A percentile compares a stretch with the other conserved stretches of the same genome.
phyloP scores from a whole-genome alignment of 2,797 vertebrate genomes.

The Ctenochaetus hawaiiensis region DNA sequence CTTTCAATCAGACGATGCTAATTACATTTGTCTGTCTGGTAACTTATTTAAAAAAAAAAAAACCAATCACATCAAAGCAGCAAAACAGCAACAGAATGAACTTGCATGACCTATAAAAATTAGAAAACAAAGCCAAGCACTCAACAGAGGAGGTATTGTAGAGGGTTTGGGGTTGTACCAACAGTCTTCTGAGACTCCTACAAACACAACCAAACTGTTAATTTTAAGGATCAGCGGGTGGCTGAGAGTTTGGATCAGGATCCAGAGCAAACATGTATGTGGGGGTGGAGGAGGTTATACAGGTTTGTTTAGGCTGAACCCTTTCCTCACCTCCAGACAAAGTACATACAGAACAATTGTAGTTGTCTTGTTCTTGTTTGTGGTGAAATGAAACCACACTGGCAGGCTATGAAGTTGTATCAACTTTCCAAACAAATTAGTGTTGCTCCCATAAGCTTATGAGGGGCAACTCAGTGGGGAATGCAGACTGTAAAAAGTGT shows the following conservation, averaged over 20 bases:
- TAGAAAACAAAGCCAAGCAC: slow-evolving; percentile 59
- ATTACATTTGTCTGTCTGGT: slow-evolving; percentile 54
- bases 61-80: slow-evolving; percentile 61
- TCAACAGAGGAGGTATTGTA: slow-evolving; percentile 73
- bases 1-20: slow-evolving; percentile 45
- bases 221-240: slow-evolving; percentile 71
- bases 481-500: slow-evolving; percentile 38
- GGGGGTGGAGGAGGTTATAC: slow-evolving; percentile 30
- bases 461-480: slow-evolving; percentile 45
- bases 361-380: slow-evolving; percentile 50
- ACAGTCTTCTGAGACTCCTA: slow-evolving; percentile 58
- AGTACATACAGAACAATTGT: slow-evolving; percentile 49
- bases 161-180: slow-evolving; percentile 69
- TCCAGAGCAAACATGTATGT: slow-evolving; percentile 65
- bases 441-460: slow-evolving; percentile 39
- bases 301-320: slow-evolving; percentile 71
- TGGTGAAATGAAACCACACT: slow-evolving; percentile 59
- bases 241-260: slow-evolving; percentile 64
- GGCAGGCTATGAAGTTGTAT: slow-evolving; percentile 48
- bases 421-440: slow-evolving; percentile 62
- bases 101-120: slow-evolving; percentile 60
- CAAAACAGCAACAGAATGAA: slow-evolving; percentile 62
- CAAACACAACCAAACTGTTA: slow-evolving; percentile 68
- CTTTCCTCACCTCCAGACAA: slow-evolving; percentile 61
- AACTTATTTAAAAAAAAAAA: slow-evolving; percentile 28